Base-by-base conservation (phyloP, 2,888 invertebrate genomes). In the Cataglyphis livida region DNA sequence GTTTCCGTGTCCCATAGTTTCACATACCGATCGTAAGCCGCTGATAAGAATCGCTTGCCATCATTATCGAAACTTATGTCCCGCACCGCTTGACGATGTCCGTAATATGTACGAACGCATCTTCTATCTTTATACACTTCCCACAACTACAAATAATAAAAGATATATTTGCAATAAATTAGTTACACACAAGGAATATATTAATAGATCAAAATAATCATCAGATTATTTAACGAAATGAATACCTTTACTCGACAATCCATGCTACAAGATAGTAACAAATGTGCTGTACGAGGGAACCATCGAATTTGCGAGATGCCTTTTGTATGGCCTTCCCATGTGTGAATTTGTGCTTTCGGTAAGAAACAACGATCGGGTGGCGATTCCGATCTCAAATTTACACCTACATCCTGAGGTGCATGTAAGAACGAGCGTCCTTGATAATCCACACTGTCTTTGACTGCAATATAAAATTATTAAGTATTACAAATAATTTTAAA, bases 1-100 rank as follows among this genome's bases (percentile, higher is more conserved):
- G 98, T 98, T 95, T 99, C 99, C 0, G 99, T 99, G 95, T 99
- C 99, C 99, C 99, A 99, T 62, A 99, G 95, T 95, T 99, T 99
- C 82, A 99, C 98, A 93, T 98, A 99, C 76, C 99, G 97, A 95
- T 99, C 99, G 95, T 99, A 99, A 95, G 99, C 99, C 61, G 99
- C 99, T 0, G 99, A 99, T 3, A 99, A 95, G 95, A 99, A 99
- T 92, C 98, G 97, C 59, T 97, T 97, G 0, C 99, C 99, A 59
- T 96, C 96, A 93, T 99, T 99, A 94, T 99, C 99, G 95, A 99
- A 99, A 93, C 98, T 98, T 87, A 99, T 96, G 93, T 99, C 99
- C 79, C 99, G 95, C 12, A 99, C 99, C 0, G 99, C 99, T 95
- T 99, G 99, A 78, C 98, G 96, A 95, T 99, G 99, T 0, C 99